Evolutionary conservation across 2,113 vertebrate genomes (phyloP), one percentile per base, ranked within the genome.

Genomic region (Chiloscyllium plagiosum): DNA sequence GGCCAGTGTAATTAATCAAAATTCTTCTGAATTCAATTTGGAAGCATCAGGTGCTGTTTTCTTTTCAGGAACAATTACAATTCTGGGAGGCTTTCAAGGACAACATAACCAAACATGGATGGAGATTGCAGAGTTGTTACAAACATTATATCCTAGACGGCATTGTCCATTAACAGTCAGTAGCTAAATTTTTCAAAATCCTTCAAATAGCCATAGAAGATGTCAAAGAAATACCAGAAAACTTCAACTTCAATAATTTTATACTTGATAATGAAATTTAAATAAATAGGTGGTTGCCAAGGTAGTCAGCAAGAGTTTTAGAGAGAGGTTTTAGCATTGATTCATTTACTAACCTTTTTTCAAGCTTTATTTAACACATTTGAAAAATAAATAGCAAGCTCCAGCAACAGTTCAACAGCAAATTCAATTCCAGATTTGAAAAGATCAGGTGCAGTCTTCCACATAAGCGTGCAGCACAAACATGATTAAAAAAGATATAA

Each of bases 31-130:
- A 90, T 90, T 90, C 87, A 61, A 12, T 61, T 90, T 61, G 24
- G 22, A 90, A 65, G 6, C 10, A 89, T 61, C 61, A 4, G 24
- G 61, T 33, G 8, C 15, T 12, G 29, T 17, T 89, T 61, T 13
- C 87, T 90, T 61, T 90, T 52, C 47, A 90, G 87, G 87, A 90
- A 90, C 61, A 90, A 12, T 61, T 90, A 52, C 87, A 61, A 90
- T 83, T 83, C 52, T 61, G 56, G 87, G 52, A 90, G 15, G 12
- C 56, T 33, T 15, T 15, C 8, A 90, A 89, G 26, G 86, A 29
- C 20, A 89, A 29, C 50, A 89, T 80, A 80, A 52, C 26, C 29
- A 12, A 80, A 4, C 15, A 2, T 13, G 12, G 52, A 17, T 61
- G 15, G 50, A 90, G 17, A 50, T 17, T 61, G 24, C 52, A 61